These are phyloP conservation scores for Pantherophis alleghaniensis DNA, from an alignment of 2,797 vertebrate genomes.

Conservation along the genomic window DNA sequence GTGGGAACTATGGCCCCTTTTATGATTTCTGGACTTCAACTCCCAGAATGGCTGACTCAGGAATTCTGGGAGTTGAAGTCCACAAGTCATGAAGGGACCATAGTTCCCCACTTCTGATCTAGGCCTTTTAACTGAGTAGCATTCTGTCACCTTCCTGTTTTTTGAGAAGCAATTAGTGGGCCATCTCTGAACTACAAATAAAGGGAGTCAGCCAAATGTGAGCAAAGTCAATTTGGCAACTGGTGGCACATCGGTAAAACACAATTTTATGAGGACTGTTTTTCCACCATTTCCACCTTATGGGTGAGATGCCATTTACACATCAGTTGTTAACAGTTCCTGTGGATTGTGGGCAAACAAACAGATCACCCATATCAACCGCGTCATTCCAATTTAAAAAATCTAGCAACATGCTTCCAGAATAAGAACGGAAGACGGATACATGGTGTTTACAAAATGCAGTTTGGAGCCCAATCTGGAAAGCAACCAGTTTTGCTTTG, in stretches of 20 bases:
- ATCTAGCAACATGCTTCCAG: background rate
- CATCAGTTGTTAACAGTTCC: background rate
- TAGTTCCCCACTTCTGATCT: background rate
- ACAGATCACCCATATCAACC: background rate
- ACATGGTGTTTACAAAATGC: background rate
- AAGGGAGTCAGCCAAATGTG: background rate
- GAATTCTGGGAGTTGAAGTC: background rate
- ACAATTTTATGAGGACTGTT: background rate
- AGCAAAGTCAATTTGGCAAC: background rate
- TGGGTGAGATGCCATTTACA: background rate
- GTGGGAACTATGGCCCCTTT: background rate
- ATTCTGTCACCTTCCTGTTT: background rate
- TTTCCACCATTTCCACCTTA: background rate
- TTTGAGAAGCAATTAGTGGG: background rate
- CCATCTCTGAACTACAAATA: background rate
- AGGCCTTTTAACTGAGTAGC: background rate
- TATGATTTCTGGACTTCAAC: background rate
- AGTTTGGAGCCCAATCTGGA: background rate
- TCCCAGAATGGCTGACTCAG: background rate
- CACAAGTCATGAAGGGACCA: background rate
- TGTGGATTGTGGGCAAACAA: background rate
- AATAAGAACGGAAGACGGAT: background rate
- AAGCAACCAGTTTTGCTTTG: background rate
- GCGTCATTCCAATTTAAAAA: background rate
- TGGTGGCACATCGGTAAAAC: background rate